Conservation (phyloP, 1,140 invertebrate species). For the Carcinoscorpius rotundicauda region DNA sequence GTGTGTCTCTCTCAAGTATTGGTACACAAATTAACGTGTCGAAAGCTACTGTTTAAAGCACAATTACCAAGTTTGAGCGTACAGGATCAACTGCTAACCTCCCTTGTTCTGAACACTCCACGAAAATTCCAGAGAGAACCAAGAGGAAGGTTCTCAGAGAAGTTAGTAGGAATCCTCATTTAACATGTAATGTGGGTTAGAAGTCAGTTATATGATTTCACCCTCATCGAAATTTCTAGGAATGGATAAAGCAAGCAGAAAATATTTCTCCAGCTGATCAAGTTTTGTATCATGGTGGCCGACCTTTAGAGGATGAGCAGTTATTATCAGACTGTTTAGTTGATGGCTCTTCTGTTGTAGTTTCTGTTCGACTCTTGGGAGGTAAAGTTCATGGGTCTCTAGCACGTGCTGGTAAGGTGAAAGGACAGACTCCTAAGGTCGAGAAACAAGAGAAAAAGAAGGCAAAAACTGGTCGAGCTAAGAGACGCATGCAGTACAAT, state of each 20-base stretch:
- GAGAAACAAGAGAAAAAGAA: constrained; percentile 99
- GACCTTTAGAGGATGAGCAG: constrained; percentile 53
- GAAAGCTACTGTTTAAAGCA: too few species aligned
- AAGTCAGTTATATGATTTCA: too few species aligned
- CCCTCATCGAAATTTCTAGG: too few species aligned
- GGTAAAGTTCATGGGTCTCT: constrained; percentile 98
- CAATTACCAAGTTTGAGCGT: too few species aligned
- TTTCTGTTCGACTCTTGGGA: constrained; percentile 70
- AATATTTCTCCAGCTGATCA: constrained; percentile 46
- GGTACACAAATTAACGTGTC: too few species aligned
- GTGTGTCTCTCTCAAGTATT: too few species aligned
- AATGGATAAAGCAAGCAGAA: constrained; percentile 42
- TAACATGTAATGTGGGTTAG: too few species aligned
- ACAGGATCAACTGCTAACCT: too few species aligned
- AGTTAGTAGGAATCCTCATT: too few species aligned
- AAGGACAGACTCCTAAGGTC: constrained; percentile 97
- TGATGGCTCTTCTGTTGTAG: constrained; percentile 53
- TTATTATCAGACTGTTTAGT: constrained; percentile 45
- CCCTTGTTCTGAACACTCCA: too few species aligned
- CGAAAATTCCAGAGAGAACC: too few species aligned
- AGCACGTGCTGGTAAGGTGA: constrained; percentile 99
- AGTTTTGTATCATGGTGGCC: constrained; percentile 55
- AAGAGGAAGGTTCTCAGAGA: too few species aligned
- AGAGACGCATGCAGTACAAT: constrained; percentile 97
- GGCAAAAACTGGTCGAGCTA: constrained; percentile 98